Evolutionary conservation across 2,888 invertebrate species (phyloP), one percentile per base, ranked within the genome.

Genomic region (Tiliacea aurago): DNA sequence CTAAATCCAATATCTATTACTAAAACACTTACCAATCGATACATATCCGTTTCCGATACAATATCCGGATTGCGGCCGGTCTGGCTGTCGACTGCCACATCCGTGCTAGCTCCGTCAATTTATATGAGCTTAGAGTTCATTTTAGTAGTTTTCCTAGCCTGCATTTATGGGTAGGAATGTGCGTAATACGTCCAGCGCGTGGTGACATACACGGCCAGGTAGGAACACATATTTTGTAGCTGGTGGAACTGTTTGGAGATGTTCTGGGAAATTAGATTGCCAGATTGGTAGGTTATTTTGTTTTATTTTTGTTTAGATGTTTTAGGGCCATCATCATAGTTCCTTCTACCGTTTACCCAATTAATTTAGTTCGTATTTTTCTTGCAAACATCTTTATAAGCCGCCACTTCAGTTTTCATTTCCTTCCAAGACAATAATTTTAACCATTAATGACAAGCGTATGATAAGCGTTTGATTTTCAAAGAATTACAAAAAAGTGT

Each of bases 21-120:
- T 63, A 66, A 72, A 66, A 68, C 53, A 91, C 93, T 94, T 73
- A 94, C 93, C 91, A 91, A 86, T 55, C 88, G 87, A 80, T 86
- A 90, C 93, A 94, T 94, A 86, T 80, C 80, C 59, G 51, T 64
- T 49, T 89, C 88, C 59, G 66, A 37, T 49, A 41, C 80, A 84
- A 78, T 64, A 84, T 80, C 78, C 81, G 83, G 70, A 80, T 71
- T 71, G 59, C 28, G 66, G 64, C 85, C 49, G 62, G 76, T 78
- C 73, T 67, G 75, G 76, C 64, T 76, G 79, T 84, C 82, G 79
- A 84, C 82, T 86, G 83, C 58, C 83, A 28, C 76, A 78, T 81
- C 86, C 77, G 84, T 68, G 68, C 45, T 41, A 15, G 61, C 15
- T 56, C 70, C 66, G 53, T 73, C 84, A 84, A 86, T 92, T 88